Evolutionary conservation across 23 tunicate species (phyloP).

Genomic region (Halocynthia roretzi): DNA sequence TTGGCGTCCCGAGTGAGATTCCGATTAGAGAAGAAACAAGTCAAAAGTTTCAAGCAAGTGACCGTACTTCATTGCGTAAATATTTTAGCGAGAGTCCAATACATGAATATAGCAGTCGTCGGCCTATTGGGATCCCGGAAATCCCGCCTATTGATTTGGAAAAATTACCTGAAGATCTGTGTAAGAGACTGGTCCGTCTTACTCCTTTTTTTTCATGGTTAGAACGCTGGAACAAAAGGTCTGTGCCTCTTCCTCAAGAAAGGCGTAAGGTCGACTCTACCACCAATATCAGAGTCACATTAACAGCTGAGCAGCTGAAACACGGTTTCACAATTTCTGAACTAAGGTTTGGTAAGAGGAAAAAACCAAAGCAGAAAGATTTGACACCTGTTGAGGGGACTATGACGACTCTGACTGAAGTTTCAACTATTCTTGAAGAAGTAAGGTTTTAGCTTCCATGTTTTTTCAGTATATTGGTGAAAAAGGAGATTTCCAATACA

Average conservation of each 20-base stretch:
- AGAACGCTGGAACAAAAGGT: conserved; percentile 43
- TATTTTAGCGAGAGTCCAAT: background rate
- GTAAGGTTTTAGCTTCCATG: too few species aligned
- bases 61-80: background rate
- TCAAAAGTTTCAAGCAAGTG: background rate
- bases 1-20: background rate
- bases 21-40: background rate
- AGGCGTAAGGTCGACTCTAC: background rate
- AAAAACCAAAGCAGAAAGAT: background rate
- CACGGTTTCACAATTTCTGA: conserved; percentile 67
- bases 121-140: background rate
- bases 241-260: conserved; percentile 6
- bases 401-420: too few species aligned
- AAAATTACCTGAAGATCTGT: conserved; percentile 18
- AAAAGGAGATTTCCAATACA: too few species aligned
- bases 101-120: background rate
- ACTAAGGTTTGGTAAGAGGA: conserved; percentile 39
- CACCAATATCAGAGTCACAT: conserved; percentile 35
- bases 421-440: too few species aligned
- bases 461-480: too few species aligned
- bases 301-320: conserved; percentile 49
- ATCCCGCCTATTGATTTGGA: conserved; percentile 12
- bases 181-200: conserved; percentile 45
- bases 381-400: background rate
- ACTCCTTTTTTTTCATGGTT: conserved; percentile 62